Percentiles rank a stretch among this genome's conserved stretches.
Evolutionary conservation across 64 coral and sea anemone species (phyloP).

Genomic region (Pachyseris speciosa): DNA sequence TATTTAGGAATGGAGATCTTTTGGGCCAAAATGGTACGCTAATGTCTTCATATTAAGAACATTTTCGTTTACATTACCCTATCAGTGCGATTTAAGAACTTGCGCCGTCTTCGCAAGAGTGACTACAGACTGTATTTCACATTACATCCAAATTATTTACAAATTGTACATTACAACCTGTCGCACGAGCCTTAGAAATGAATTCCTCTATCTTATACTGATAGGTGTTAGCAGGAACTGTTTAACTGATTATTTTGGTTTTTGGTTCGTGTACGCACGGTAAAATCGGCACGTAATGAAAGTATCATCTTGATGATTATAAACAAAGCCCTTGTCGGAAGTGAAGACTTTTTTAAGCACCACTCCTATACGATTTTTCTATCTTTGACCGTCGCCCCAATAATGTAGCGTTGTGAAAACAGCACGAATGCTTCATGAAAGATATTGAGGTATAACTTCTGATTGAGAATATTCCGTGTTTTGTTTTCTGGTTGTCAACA

Average conservation of each 20-base stretch:
- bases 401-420: neutral
- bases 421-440: neutral
- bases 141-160: neutral
- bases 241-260: too few species aligned
- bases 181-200: too few species aligned
- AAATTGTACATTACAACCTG: neutral
- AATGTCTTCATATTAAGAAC: neutral
- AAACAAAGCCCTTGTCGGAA: too few species aligned
- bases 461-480: neutral
- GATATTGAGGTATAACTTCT: neutral
- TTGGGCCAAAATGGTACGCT: neutral
- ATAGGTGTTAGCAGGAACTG: too few species aligned
- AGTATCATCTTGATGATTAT: neutral
- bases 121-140: neutral
- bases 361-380: neutral
- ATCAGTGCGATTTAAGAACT: neutral
- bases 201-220: neutral
- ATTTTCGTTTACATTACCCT: neutral
- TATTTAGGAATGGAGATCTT: neutral
- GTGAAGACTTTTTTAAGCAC: too few species aligned
- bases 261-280: too few species aligned
- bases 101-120: neutral
- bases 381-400: neutral
- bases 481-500: constrained; percentile 32
- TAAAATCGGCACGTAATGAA: too few species aligned